Evolutionary conservation across 2,888 invertebrate species (phyloP), one percentile per base, ranked within the genome.

Genomic region (Eupithecia abbreviata): DNA sequence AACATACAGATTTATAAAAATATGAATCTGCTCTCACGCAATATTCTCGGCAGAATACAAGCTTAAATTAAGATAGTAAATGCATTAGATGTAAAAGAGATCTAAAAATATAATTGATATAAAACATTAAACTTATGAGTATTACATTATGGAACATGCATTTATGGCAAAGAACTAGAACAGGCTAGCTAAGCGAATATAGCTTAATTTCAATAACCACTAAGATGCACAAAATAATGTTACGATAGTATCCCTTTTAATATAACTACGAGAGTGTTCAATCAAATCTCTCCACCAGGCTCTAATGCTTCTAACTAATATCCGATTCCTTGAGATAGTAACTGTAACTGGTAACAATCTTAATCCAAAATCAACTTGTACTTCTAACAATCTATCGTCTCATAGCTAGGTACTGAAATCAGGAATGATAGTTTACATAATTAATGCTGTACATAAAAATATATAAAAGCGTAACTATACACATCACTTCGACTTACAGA

Each of bases 61-160:
- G 87, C 89, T 90, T 90, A 91, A 87, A 89, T 88, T 89, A 85
- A 87, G 87, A 91, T 92, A 91, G 93, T 95, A 95, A 95, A 95
- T 95, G 95, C 95, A 94, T 92, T 93, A 94, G 88, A 93, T 87
- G 91, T 92, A 94, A 93, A 77, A 93, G 95, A 95, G 95, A 95
- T 95, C 95, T 95, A 93, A 94, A 93, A 90, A 91, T 93, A 91
- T 93, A 94, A 93, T 90, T 88, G 91, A 93, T 92, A 90, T 90
- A 87, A 91, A 90, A 90, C 90, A 90, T 90, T 92, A 92, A 93
- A 92, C 92, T 93, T 93, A 90, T 95, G 95, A 95, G 95, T 95
- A 95, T 95, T 95, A 94, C 92, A 92, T 90, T 93, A 94, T 94
- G 95, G 95, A 95, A 95, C 95, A 94, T 95, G 95, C 95, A 93